Percentiles rank a stretch among this genome's conserved stretches.
Evolutionary conservation across 2,797 vertebrate species (phyloP).

Genomic region (Rousettus madagascariensis): DNA sequence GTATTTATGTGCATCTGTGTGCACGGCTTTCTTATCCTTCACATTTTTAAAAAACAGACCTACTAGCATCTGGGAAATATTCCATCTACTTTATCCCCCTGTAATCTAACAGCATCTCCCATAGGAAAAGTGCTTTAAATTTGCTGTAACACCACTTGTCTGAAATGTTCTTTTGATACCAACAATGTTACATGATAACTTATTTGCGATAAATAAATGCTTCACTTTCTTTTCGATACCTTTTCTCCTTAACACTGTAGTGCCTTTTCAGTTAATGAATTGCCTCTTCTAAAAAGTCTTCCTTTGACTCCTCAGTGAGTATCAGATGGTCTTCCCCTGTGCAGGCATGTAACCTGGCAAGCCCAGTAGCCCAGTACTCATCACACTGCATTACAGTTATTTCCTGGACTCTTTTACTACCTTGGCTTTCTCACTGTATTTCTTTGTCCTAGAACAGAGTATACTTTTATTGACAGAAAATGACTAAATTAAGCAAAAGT

Average conservation of each 20-base stretch:
- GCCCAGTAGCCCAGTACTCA: no score
- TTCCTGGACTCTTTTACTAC: background rate
- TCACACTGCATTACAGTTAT: rapidly evolving
- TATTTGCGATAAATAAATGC: background rate
- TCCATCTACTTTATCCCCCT: background rate
- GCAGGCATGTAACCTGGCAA: rapidly evolving
- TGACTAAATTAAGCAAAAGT: background rate
- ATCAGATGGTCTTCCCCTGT: background rate
- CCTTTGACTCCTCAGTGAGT: background rate
- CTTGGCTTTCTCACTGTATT: background rate
- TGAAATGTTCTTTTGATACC: slow-evolving; percentile 25
- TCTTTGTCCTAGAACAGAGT: background rate
- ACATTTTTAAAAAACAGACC: background rate
- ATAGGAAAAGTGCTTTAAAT: slow-evolving; percentile 30
- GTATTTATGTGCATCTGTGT: background rate
- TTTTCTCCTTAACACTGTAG: background rate
- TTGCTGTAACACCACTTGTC: background rate
- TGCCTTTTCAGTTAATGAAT: background rate
- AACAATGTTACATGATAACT: background rate
- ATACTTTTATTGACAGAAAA: background rate
- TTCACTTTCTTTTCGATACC: background rate
- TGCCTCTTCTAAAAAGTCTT: background rate
- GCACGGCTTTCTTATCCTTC: background rate
- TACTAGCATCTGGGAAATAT: slow-evolving; percentile 21
- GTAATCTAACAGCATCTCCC: background rate